Evolutionary conservation across 2,888 invertebrate species (phyloP).

Genomic region (Drosophila fungiperda): DNA sequence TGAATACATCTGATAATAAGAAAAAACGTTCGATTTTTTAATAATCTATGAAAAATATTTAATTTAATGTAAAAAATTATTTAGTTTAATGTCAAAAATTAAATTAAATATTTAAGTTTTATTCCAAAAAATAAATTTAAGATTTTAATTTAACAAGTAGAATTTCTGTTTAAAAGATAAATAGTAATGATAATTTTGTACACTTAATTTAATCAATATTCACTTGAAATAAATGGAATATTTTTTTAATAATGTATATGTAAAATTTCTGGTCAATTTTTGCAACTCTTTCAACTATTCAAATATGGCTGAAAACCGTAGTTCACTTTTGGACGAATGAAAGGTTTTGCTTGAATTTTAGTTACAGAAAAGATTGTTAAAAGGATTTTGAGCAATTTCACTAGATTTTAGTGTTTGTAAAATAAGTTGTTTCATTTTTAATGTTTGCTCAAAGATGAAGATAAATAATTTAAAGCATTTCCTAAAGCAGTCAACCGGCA

Average conservation of each 20-base stretch:
- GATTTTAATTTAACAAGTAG: background rate
- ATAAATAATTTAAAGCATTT: constrained; percentile 1
- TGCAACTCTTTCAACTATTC: background rate
- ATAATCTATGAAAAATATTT: background rate
- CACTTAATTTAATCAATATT: background rate
- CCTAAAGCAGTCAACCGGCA: background rate
- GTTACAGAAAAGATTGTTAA: background rate
- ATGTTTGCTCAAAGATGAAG: background rate
- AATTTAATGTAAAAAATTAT: background rate
- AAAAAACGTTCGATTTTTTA: background rate
- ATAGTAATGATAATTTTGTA: background rate
- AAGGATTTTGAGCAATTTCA: background rate
- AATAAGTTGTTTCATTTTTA: constrained; percentile 1
- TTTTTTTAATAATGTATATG: too few species aligned
- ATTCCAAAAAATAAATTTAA: background rate
- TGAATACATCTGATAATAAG: background rate
- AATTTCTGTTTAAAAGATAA: background rate
- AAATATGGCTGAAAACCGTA: background rate
- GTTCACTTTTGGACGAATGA: background rate
- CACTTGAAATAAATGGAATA: background rate
- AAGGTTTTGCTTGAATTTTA: background rate
- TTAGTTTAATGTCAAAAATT: background rate
- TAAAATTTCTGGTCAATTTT: background rate
- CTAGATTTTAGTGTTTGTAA: background rate
- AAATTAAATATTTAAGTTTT: background rate